A percentile compares a stretch with the other conserved stretches of the same genome.
Conservation (phyloP, 1,140 invertebrate genomes). For the Pantala flavescens region DNA sequence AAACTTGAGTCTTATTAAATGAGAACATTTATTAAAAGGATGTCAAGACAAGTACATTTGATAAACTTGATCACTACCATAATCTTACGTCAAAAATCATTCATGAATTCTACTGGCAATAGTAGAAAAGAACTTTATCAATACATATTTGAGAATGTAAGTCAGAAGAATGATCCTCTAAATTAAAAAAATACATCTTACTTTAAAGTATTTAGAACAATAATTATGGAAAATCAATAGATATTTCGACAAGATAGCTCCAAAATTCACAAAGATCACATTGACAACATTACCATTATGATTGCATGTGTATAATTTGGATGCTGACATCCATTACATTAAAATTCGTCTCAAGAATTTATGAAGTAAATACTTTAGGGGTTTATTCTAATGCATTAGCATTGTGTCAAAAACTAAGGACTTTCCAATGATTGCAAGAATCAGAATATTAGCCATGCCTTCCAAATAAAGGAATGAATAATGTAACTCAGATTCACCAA, state of each 20-base stretch:
- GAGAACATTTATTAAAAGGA: slow-evolving; percentile 10
- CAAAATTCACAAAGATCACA: not conserved
- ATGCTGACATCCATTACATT: not conserved
- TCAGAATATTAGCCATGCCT: no score
- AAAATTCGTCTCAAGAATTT: not conserved
- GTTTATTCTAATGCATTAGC: no score
- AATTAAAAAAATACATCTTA: slow-evolving; percentile 4
- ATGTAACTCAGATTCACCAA: no score
- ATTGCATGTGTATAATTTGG: not conserved
- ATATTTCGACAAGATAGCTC: not conserved
- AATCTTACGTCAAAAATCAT: not conserved
- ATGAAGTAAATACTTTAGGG: no score
- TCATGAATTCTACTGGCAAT: not conserved
- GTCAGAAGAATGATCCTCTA: slow-evolving; percentile 1
- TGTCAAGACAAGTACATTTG: not conserved
- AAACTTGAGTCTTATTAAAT: not conserved
- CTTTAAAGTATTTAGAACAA: not conserved
- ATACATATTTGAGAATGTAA: not conserved
- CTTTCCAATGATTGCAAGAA: no score
- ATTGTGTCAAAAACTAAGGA: no score
- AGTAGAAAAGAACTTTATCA: not conserved
- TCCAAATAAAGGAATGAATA: no score
- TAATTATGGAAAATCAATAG: not conserved
- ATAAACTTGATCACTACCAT: not conserved
- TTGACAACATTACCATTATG: not conserved